Percentiles rank a stretch among this genome's conserved stretches.
These are phyloP conservation scores for Andrena bicolor DNA, from an alignment of 2,888 invertebrate genomes.

Conservation along the genomic window DNA sequence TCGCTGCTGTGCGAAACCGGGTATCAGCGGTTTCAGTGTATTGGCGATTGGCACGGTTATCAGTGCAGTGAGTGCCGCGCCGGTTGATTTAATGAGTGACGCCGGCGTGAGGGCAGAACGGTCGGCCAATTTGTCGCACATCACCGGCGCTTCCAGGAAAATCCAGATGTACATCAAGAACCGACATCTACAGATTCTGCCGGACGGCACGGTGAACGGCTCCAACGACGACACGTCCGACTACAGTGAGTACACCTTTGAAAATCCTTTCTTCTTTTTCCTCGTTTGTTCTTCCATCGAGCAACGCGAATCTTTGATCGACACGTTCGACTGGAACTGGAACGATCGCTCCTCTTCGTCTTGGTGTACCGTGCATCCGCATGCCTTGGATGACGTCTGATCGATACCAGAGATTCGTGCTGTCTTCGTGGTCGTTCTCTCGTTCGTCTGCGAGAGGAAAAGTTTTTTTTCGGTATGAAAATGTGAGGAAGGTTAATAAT, in stretches of 20 bases:
- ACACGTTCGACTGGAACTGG: constrained; percentile 17
- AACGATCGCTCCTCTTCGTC: constrained; percentile 18
- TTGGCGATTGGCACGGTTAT: constrained; percentile 78
- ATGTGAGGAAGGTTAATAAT: not conserved
- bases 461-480: not conserved
- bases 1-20: constrained; percentile 62
- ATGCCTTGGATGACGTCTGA: constrained; percentile 12
- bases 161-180: constrained; percentile 95
- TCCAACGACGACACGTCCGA: constrained; percentile 92
- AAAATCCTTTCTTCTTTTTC: not conserved
- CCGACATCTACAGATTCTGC: constrained; percentile 92
- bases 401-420: constrained; percentile 8
- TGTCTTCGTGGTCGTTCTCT: not conserved
- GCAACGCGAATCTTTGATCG: constrained; percentile 16
- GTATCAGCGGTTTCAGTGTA: constrained; percentile 69
- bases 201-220: constrained; percentile 94
- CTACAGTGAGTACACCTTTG: constrained; percentile 90
- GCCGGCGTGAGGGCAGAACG: constrained; percentile 88
- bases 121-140: constrained; percentile 92
- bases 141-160: constrained; percentile 92
- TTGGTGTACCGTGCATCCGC: constrained; percentile 17
- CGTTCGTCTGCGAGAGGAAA: not conserved
- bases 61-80: constrained; percentile 74
- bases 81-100: constrained; percentile 76
- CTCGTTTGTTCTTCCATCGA: not conserved